A percentile compares a stretch with the other conserved stretches of the same genome.
Conservation (phyloP, 2,888 invertebrate genomes). For the Hirtodrosophila duncani region DNA sequence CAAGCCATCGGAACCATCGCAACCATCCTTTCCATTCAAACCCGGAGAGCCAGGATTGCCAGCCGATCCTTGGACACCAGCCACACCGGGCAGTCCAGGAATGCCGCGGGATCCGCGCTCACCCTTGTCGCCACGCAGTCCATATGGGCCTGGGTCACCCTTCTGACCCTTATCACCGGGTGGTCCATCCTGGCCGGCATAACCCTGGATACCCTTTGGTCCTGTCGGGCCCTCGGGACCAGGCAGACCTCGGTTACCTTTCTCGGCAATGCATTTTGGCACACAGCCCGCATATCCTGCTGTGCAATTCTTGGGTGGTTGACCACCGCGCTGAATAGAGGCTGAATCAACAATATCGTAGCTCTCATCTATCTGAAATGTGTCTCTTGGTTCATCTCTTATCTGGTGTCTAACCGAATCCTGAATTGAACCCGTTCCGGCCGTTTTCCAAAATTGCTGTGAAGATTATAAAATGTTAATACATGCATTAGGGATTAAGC, state of each 20-base stretch:
- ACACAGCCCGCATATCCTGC: conserved; percentile 84
- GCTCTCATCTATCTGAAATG: conserved; percentile 70
- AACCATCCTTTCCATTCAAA: conserved; percentile 92
- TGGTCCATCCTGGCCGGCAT: conserved; percentile 90
- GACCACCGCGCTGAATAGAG: conserved; percentile 64
- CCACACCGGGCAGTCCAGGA: conserved; percentile 89
- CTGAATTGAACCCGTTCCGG: conserved; percentile 74
- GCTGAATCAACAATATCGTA: conserved; percentile 76
- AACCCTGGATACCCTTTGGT: conserved; percentile 87
- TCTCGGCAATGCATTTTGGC: conserved; percentile 93
- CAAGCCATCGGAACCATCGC: conserved; percentile 95
- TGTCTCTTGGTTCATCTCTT: conserved; percentile 60
- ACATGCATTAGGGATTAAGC: neutral
- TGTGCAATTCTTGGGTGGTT: conserved; percentile 82
- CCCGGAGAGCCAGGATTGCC: conserved; percentile 84
- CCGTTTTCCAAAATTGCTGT: conserved; percentile 78
- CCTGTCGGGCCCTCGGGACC: conserved; percentile 86
- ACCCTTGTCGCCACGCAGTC: conserved; percentile 89
- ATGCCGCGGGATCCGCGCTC: conserved; percentile 91
- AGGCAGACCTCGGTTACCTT: conserved; percentile 88
- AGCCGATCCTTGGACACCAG: conserved; percentile 77
- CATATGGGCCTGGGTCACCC: conserved; percentile 90
- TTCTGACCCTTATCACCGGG: conserved; percentile 92
- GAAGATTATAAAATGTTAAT: conserved; percentile 5
- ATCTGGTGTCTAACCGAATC: conserved; percentile 58